Evolutionary conservation across 2,797 vertebrate genomes (phyloP).

Genomic region (Hypotaenidia okinawae): DNA sequence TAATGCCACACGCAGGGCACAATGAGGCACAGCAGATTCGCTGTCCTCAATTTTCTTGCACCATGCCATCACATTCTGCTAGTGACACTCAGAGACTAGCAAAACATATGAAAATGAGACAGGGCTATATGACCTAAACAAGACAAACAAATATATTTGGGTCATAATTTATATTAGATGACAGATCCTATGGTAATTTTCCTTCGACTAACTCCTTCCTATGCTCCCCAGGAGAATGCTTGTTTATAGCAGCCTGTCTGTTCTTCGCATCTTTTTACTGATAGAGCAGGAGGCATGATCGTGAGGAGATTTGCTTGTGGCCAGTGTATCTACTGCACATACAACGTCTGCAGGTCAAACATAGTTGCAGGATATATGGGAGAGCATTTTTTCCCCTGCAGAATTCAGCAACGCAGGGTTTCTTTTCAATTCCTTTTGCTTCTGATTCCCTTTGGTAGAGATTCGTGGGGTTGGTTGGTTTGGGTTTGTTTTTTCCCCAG

Average conservation of each 20-base stretch:
- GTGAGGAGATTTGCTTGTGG: neutral
- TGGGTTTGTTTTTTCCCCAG: neutral
- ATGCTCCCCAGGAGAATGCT: neutral
- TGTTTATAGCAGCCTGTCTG: constrained; percentile 3
- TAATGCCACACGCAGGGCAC: neutral
- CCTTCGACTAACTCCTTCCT: neutral
- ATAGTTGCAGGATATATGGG: neutral
- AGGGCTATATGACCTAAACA: neutral
- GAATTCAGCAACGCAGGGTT: neutral
- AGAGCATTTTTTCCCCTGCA: neutral
- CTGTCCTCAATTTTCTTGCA: neutral
- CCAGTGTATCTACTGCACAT: neutral
- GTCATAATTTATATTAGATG: neutral
- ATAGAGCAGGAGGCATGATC: neutral
- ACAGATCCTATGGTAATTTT: neutral
- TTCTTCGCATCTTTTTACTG: neutral
- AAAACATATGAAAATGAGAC: neutral
- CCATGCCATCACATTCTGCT: neutral
- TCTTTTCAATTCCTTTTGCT: neutral
- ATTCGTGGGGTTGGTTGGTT: neutral
- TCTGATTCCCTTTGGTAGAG: neutral
- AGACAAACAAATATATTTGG: neutral
- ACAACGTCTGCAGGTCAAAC: neutral
- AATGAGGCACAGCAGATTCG: neutral
- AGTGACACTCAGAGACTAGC: neutral